Conservation (phyloP, 2,888 invertebrate species). For the Mesorhabditis spiculigera region DNA sequence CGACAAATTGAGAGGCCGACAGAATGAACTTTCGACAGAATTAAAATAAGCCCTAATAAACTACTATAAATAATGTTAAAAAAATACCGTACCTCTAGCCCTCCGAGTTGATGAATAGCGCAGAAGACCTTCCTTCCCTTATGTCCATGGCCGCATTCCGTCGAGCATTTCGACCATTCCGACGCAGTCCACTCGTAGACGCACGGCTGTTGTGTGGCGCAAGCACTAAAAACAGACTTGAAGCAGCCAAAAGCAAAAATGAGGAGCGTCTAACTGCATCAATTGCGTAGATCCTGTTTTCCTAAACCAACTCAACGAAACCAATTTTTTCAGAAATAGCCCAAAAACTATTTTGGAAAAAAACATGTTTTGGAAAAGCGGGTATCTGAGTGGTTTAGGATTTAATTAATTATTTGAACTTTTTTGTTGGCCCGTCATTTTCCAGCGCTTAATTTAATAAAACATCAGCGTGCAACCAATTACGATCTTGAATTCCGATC, state of each 20-base stretch:
- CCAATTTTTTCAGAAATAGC: no score
- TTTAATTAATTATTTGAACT: no score
- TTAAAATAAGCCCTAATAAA: not conserved
- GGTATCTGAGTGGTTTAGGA: no score
- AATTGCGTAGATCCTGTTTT: no score
- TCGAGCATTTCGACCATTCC: constrained; percentile 91
- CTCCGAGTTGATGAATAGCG: constrained; percentile 69
- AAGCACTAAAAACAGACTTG: constrained; percentile 24
- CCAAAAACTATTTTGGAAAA: no score
- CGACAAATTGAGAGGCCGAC: not conserved
- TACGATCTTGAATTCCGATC: no score
- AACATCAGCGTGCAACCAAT: no score
- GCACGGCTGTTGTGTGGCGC: constrained; percentile 66
- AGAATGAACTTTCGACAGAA: not conserved
- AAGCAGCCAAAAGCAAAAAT: no score
- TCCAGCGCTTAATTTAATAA: no score
- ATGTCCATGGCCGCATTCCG: constrained; percentile 81
- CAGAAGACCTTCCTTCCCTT: constrained; percentile 83
- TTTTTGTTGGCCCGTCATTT: no score
- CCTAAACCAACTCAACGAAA: not conserved
- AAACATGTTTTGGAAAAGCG: no score
- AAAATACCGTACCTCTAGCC: constrained; percentile 63
- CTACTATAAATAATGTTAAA: not conserved
- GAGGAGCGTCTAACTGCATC: not conserved
- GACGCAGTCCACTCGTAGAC: constrained; percentile 81